Evolutionary conservation across 2,888 invertebrate genomes (phyloP).

Genomic region (Anagyrus pseudococci): DNA sequence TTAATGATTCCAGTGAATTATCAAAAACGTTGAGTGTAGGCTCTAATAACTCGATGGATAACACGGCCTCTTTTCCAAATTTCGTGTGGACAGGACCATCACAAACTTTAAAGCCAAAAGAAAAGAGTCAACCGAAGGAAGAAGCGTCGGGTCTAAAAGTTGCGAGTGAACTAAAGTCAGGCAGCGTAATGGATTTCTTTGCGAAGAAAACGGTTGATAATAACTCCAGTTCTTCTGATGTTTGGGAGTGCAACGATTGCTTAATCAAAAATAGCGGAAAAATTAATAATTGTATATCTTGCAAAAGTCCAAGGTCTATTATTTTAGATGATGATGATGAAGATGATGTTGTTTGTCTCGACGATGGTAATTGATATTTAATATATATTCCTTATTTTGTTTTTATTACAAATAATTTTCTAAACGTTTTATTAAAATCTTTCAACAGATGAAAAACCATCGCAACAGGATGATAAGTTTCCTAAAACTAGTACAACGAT

Average conservation of each 20-base stretch:
- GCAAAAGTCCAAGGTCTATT: slow-evolving; percentile 48
- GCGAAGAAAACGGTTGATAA: slow-evolving; percentile 42
- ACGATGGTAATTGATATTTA: background rate
- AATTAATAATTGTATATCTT: slow-evolving; percentile 53
- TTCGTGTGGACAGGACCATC: slow-evolving; percentile 54
- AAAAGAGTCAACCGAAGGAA: slow-evolving; percentile 48
- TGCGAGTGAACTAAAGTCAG: slow-evolving; percentile 56
- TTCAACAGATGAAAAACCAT: background rate
- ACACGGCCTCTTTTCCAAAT: slow-evolving; percentile 45
- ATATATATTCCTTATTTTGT: too few species aligned
- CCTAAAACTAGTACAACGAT: background rate
- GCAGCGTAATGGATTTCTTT: slow-evolving; percentile 62
- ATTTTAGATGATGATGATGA: slow-evolving; percentile 25
- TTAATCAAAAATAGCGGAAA: slow-evolving; percentile 54
- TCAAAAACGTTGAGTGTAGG: slow-evolving; percentile 41
- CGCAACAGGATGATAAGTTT: background rate
- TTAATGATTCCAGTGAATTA: slow-evolving; percentile 40
- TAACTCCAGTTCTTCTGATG: slow-evolving; percentile 7
- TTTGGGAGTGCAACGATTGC: slow-evolving; percentile 60
- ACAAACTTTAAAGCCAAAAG: slow-evolving; percentile 46
- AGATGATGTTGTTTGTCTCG: slow-evolving; percentile 17
- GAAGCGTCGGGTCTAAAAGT: slow-evolving; percentile 40
- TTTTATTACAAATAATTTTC: too few species aligned
- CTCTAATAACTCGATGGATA: slow-evolving; percentile 29
- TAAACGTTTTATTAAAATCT: too few species aligned